phyloP scores from a whole-genome alignment of 2,113 vertebrate genomes.

The Picathartes gymnocephalus region DNA sequence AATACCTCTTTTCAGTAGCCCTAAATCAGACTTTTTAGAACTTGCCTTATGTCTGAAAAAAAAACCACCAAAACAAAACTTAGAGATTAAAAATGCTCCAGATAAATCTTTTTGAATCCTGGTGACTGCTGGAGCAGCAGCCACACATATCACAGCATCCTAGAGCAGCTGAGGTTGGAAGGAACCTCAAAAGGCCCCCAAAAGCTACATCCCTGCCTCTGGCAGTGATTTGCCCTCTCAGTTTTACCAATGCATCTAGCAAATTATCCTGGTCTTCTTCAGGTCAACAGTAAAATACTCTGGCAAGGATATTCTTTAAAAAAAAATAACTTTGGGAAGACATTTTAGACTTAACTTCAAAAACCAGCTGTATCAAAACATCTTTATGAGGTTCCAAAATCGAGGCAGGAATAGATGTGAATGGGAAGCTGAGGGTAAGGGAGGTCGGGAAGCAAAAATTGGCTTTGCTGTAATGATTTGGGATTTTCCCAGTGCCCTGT shows the following conservation, averaged over 20 bases:
- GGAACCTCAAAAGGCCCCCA: background rate
- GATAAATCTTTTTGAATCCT: background rate
- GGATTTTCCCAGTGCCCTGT: background rate
- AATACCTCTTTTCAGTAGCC: background rate
- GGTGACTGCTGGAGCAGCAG: background rate
- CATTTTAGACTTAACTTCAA: background rate
- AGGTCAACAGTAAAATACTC: background rate
- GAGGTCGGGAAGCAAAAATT: background rate
- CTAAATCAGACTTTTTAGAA: background rate
- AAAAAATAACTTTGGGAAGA: background rate
- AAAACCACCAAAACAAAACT: no score
- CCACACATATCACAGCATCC: fast-evolving
- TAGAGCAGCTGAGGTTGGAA: background rate
- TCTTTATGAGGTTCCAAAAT: background rate
- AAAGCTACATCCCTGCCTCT: background rate
- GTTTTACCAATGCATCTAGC: fast-evolving
- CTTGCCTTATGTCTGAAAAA: background rate
- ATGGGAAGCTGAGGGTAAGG: background rate
- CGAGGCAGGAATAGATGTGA: background rate
- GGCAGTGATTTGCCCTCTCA: background rate
- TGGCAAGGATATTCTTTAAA: background rate
- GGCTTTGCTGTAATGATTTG: background rate
- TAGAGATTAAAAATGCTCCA: background rate
- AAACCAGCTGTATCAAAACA: background rate
- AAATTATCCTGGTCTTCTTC: background rate